These are phyloP conservation scores for Blastobasis adustella DNA, from an alignment of 2,888 invertebrate species.

Conservation along the genomic window DNA sequence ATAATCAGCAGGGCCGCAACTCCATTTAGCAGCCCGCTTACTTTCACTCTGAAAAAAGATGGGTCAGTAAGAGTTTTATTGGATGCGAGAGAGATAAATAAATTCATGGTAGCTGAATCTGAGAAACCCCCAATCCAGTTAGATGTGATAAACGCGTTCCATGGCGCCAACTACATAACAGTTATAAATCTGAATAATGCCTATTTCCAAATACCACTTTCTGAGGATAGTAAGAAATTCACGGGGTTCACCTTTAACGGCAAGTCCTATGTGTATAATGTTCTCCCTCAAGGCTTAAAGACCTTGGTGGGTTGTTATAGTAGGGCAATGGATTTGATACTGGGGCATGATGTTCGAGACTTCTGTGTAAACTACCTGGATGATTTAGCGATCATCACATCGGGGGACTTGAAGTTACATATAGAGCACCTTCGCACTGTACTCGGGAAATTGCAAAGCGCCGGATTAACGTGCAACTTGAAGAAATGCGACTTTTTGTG, in stretches of 20 bases:
- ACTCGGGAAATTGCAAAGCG: conserved; percentile 3
- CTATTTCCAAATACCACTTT: neutral
- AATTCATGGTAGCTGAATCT: neutral
- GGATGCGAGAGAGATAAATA: conserved; percentile 1
- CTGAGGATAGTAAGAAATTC: neutral
- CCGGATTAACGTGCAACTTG: conserved; percentile 1
- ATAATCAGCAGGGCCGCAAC: neutral
- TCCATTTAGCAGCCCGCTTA: neutral
- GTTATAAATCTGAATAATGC: conserved; percentile 16
- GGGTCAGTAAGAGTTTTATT: neutral
- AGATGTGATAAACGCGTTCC: conserved; percentile 12
- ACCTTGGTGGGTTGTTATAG: conserved; percentile 18
- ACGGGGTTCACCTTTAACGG: neutral
- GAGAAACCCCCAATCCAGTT: neutral
- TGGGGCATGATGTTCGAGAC: conserved; percentile 14
- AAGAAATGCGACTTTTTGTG: conserved; percentile 3
- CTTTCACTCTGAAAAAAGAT: neutral
- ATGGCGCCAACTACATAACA: conserved; percentile 11
- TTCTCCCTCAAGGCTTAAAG: conserved; percentile 17
- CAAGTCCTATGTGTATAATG: conserved; percentile 3
- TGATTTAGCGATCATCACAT: conserved; percentile 16
- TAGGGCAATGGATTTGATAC: conserved; percentile 19
- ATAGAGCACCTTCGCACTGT: conserved; percentile 12
- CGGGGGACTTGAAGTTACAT: conserved; percentile 11
- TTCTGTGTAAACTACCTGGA: conserved; percentile 20